Base-by-base conservation (phyloP, 2,888 invertebrate species). In the Trypoxylon attenuatum region DNA sequence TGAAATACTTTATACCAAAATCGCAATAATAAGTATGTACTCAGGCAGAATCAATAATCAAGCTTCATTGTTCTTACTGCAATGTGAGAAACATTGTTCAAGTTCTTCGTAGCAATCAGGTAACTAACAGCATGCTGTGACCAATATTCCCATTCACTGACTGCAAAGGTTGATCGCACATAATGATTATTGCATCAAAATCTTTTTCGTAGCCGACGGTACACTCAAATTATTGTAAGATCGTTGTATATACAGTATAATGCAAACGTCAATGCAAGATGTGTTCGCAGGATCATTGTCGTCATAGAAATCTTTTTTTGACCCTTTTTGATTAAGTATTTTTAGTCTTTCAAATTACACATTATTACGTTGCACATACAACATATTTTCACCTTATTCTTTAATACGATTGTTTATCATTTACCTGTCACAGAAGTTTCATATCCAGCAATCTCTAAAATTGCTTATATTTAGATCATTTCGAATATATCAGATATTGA, bases 191-290 rank as follows among this genome's bases (percentile, higher is more conserved):
- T 52, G 22, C 27, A 29, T n/a, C 18, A 54, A 66, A 60, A 43
- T 53, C 23, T 49, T 47, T 59, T 55, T 65, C 63, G 63, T 23
- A 63, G 58, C 61, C 70, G 73, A 69, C 64, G 73, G 73, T 53
- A 59, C 69, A 66, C 66, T 47, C 58, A 54, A 68, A 67, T 73
- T 73, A 77, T 71, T 76, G 77, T 76, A 76, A 76, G 71, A 74
- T 78, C 73, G 53, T 74, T 80, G 80, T 80, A 80, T 66, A 80
- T 80, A 80, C 68, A 67, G 58, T 73, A 73, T 76, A 76, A 71
- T 76, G 76, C 69, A 53, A 69, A 62, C 76, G 73, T 69, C 4
- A 33, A 33, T 4, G 58, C 64, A 67, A 53, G 60, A 55, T 55
- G 49, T 63, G 69, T 76, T 60, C 59, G 46, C 63, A 72, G 45